Evolutionary conservation across 1,140 invertebrate genomes (phyloP).

Genomic region (Drosophila sp.): DNA sequence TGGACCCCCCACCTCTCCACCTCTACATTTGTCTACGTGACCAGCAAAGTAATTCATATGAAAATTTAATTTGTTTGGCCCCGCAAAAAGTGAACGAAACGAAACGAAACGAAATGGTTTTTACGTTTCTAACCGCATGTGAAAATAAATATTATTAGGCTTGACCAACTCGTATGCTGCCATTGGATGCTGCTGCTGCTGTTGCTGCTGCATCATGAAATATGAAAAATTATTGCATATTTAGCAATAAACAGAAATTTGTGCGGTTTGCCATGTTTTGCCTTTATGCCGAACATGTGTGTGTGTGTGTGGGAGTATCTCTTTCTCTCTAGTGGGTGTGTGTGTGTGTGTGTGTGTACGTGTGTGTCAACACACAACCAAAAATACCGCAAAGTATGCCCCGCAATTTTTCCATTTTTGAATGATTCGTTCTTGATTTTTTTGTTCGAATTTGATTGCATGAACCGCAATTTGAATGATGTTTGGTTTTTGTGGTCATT

Average conservation of each 20-base stretch:
- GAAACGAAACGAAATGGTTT: slow-evolving; percentile 63
- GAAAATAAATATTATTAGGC: slow-evolving; percentile 76
- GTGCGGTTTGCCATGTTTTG: slow-evolving; percentile 59
- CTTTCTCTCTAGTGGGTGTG: slow-evolving; percentile 1
- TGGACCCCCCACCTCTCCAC: background rate
- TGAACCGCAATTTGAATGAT: slow-evolving; percentile 73
- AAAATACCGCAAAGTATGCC: slow-evolving; percentile 35
- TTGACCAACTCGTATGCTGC: background rate
- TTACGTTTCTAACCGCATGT: slow-evolving; percentile 62
- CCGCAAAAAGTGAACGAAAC: slow-evolving; percentile 35
- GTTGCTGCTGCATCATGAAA: slow-evolving; percentile 28
- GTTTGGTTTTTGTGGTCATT: slow-evolving; percentile 59
- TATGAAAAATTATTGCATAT: slow-evolving; percentile 61
- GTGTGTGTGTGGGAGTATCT: background rate
- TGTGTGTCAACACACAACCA: slow-evolving; percentile 45
- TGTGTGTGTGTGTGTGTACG: background rate
- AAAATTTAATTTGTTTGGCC: slow-evolving; percentile 74
- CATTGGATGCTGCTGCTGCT: background rate
- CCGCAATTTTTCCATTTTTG: slow-evolving; percentile 34
- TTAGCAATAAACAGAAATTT: slow-evolving; percentile 63
- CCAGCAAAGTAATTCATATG: slow-evolving; percentile 78
- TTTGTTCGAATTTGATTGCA: slow-evolving; percentile 56
- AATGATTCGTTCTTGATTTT: slow-evolving; percentile 29
- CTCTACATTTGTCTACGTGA: slow-evolving; percentile 56
- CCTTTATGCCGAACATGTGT: slow-evolving; percentile 28